Evolutionary conservation across 2,888 invertebrate genomes (phyloP), one percentile per base, ranked within the genome.

Genomic region (Melanophora roralis): DNA sequence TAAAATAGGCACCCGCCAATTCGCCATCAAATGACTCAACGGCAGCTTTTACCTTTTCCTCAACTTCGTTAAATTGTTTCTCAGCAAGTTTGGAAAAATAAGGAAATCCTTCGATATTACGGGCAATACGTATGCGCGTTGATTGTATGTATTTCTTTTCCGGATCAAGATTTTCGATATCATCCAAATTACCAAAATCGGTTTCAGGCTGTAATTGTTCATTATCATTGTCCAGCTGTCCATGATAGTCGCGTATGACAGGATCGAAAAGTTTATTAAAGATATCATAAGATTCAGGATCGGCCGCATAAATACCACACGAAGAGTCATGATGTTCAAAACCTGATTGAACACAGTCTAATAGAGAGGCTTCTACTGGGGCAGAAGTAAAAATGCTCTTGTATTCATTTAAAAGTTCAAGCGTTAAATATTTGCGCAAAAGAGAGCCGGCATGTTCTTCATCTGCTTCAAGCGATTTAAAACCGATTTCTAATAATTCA

Each of bases 1-100:
- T 91, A 82, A 91, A 90, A 88, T 93, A 94, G 51, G 90, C 91
- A 72, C 93, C 93, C 84, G 92, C 90, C 53, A 92, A 90, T 75
- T 93, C 93, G 9, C 91, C 92, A 57, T 90, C 89, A 83, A 93
- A 87, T 8, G 85, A 82, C 78, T 89, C 88, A 9, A 91, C 86
- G 7, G 89, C 90, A 4, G 83, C 82, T 36, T 85, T 86, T 47
- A 90, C 86, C 87, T 92, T 92, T 36, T 91, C 89, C 86, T 93
- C 92, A 89, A 94, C 91, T 84, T 93, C 92, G 68, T 87, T 86
- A 86, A 93, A 93, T 88, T 93, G 92, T 53, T 91, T 90, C 87
- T 93, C 92, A 7, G 91, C 92, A 84, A 94, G 90, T 86, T 92
- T 93, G 2, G 93, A 92, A 89, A 93, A 93, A 90, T 93, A 93